Conservation (phyloP, 2,797 vertebrate genomes). For the Tiaroga cobitis region DNA sequence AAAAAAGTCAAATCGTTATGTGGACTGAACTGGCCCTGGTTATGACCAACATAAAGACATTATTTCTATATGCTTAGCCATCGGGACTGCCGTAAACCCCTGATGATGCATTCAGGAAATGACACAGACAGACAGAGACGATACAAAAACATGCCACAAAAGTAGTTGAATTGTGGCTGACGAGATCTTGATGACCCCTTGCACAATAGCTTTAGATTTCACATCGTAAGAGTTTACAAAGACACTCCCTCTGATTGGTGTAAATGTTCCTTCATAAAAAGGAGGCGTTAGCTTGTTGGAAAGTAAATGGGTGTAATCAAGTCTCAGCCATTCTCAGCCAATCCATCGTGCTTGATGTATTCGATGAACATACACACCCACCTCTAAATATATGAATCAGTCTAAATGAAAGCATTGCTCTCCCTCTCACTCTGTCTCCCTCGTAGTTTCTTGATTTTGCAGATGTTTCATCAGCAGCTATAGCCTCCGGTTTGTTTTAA, state of each 20-base stretch:
- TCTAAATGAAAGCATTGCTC: constrained; percentile 7
- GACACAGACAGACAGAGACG: neutral
- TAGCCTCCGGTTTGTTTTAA: constrained; percentile 15
- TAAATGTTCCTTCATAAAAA: constrained; percentile 17
- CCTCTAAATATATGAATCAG: constrained; percentile 18
- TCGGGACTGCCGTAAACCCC: neutral
- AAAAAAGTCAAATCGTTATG: neutral
- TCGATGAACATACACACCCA: constrained; percentile 16
- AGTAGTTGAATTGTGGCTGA: constrained; percentile 9
- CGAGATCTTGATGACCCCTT: constrained; percentile 15
- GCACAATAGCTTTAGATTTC: constrained; percentile 16
- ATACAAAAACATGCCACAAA: neutral
- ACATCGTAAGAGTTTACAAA: constrained; percentile 19
- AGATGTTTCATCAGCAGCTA: constrained; percentile 23
- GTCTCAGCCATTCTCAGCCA: constrained; percentile 6
- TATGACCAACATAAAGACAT: neutral
- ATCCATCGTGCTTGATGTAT: constrained; percentile 30
- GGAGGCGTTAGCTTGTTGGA: neutral
- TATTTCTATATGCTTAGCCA: neutral
- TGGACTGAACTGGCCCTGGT: neutral
- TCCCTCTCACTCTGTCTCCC: neutral
- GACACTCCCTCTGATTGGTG: neutral
- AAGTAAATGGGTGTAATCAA: constrained; percentile 46
- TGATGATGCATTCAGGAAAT: neutral
- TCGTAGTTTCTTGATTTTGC: constrained; percentile 4